Percentiles rank a stretch among this genome's conserved stretches.
Evolutionary conservation across 2,113 vertebrate species (phyloP).

Genomic region (Plectropomus leopardus): DNA sequence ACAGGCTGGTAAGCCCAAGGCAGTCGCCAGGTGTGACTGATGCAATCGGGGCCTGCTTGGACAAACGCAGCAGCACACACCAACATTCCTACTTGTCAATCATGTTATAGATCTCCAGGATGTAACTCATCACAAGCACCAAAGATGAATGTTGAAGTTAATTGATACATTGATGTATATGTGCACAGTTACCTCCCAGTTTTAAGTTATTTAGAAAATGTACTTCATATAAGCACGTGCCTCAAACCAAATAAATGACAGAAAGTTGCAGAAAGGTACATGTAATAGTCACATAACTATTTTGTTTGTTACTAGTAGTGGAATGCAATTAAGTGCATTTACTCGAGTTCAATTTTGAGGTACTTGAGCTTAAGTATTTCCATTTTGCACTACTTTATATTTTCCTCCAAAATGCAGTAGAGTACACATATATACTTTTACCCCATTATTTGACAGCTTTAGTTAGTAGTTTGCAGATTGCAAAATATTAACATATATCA

Average conservation of each 20-base stretch:
- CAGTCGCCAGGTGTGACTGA: conserved; percentile 84
- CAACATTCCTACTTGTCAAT: conserved; percentile 81
- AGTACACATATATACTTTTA: not conserved
- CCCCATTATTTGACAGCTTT: not conserved
- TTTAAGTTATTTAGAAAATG: not conserved
- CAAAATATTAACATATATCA: not conserved
- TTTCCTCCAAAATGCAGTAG: not conserved
- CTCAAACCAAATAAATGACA: not conserved
- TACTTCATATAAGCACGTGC: not conserved
- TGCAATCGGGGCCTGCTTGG: conserved; percentile 82
- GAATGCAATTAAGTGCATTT: not conserved
- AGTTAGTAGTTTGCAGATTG: not conserved
- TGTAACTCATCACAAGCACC: conserved; percentile 57
- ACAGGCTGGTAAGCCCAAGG: conserved; percentile 84
- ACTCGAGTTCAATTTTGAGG: not conserved
- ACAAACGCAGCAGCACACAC: conserved; percentile 69
- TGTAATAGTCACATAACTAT: not conserved
- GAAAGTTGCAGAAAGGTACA: not conserved
- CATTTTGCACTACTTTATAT: not conserved
- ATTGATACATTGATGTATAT: conserved; percentile 23
- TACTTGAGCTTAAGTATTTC: not conserved
- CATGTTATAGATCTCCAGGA: conserved; percentile 68
- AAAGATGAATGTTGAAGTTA: conserved; percentile 49
- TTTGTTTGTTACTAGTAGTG: not conserved
- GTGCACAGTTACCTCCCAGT: not conserved